Evolutionary conservation across 1,140 invertebrate genomes (phyloP).

Genomic region (Harlomillsia oculata): DNA sequence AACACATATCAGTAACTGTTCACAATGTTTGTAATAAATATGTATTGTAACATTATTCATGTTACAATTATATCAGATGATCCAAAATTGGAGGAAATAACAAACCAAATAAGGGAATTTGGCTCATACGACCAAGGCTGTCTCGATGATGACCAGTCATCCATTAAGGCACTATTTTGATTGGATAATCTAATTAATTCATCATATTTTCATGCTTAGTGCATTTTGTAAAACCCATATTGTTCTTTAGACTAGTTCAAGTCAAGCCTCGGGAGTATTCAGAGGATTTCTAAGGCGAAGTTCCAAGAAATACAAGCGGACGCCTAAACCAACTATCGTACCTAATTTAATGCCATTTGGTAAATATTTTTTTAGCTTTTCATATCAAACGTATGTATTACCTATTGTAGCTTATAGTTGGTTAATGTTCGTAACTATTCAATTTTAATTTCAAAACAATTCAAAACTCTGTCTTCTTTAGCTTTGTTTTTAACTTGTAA

Average conservation of each 20-base stretch:
- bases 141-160: constrained; percentile 32
- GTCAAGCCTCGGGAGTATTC: constrained; percentile 33
- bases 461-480: too few species aligned
- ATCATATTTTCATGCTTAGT: not conserved
- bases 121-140: constrained; percentile 19
- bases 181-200: not conserved
- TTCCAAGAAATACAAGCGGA: constrained; percentile 34
- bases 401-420: too few species aligned
- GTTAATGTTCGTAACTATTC: too few species aligned
- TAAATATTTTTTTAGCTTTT: too few species aligned
- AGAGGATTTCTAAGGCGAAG: constrained; percentile 31
- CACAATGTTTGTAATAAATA: not conserved
- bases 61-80: constrained; percentile 11
- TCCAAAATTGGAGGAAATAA: constrained; percentile 27
- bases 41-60: not conserved
- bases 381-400: too few species aligned
- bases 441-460: too few species aligned
- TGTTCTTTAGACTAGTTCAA: constrained; percentile 31
- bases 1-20: not conserved
- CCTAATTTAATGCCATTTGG: too few species aligned
- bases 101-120: constrained; percentile 27
- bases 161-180: constrained; percentile 24
- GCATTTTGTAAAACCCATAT: not conserved
- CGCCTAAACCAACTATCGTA: too few species aligned
- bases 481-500: too few species aligned